Evolutionary conservation across 2,888 invertebrate species (phyloP).

Genomic region (Timema cristinae): DNA sequence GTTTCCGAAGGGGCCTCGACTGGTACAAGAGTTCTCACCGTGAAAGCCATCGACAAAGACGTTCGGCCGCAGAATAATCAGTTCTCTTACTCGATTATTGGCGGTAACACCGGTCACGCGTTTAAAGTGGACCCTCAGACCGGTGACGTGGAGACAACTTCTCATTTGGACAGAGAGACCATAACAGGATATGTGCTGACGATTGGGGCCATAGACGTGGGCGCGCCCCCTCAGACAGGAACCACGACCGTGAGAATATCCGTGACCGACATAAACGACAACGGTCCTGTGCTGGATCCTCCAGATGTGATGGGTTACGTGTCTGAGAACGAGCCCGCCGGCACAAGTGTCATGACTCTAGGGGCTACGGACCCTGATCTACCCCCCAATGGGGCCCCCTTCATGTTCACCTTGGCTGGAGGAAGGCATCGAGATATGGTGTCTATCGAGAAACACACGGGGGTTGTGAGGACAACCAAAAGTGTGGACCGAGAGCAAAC

Average conservation of each 20-base stretch:
- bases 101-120: conserved; percentile 75
- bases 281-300: conserved; percentile 78
- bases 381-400: conserved; percentile 88
- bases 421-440: conserved; percentile 74
- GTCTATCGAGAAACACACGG: conserved; percentile 73
- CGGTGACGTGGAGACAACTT: conserved; percentile 73
- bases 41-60: conserved; percentile 88
- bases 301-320: conserved; percentile 70
- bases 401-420: conserved; percentile 72
- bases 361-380: conserved; percentile 84
- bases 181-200: conserved; percentile 68
- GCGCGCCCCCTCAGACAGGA: conserved; percentile 87
- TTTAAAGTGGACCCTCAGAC: conserved; percentile 85
- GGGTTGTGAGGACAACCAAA: conserved; percentile 71
- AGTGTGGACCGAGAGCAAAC: conserved; percentile 79
- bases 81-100: conserved; percentile 84
- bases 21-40: conserved; percentile 67
- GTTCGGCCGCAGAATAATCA: conserved; percentile 87
- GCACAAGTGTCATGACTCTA: conserved; percentile 78
- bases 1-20: conserved; percentile 74
- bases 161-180: conserved; percentile 76
- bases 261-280: conserved; percentile 86
- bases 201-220: conserved; percentile 85
- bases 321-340: conserved; percentile 80
- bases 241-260: conserved; percentile 77